Percentiles rank a stretch among this genome's conserved stretches.
These are phyloP conservation scores for Lindbergichthys nudifrons DNA, from an alignment of 2,797 vertebrate species.

Conservation along the genomic window DNA sequence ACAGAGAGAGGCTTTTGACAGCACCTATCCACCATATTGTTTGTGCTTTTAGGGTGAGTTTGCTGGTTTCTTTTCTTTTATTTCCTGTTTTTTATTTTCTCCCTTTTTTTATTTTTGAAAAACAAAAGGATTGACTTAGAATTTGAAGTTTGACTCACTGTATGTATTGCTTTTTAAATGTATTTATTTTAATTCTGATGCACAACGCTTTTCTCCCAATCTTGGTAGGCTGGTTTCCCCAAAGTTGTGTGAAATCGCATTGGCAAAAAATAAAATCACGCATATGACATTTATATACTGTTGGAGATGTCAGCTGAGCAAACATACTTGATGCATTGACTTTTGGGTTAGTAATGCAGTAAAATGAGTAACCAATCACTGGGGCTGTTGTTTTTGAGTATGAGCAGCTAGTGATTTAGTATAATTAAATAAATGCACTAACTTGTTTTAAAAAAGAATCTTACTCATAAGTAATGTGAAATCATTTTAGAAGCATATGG, in stretches of 20 bases:
- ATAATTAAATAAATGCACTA: slow-evolving; percentile 88
- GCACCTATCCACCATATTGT: slow-evolving; percentile 73
- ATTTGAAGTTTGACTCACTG: slow-evolving; percentile 84
- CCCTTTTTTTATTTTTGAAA: slow-evolving; percentile 51
- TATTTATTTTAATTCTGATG: slow-evolving; percentile 86
- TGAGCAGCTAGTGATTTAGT: slow-evolving; percentile 88
- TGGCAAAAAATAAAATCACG: slow-evolving; percentile 81
- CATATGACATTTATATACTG: slow-evolving; percentile 81
- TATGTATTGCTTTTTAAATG: slow-evolving; percentile 84
- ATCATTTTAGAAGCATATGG: slow-evolving; percentile 84
- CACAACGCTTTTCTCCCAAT: slow-evolving; percentile 81
- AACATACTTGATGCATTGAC: slow-evolving; percentile 84
- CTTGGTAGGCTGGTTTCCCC: slow-evolving; percentile 85
- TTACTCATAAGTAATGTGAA: slow-evolving; percentile 86
- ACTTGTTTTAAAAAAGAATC: slow-evolving; percentile 81
- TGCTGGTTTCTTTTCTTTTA: slow-evolving; percentile 53
- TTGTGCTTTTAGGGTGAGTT: slow-evolving; percentile 82
- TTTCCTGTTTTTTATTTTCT: slow-evolving; percentile 7
- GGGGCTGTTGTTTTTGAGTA: slow-evolving; percentile 79
- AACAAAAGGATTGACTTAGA: slow-evolving; percentile 77
- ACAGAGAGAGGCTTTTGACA: slow-evolving; percentile 68
- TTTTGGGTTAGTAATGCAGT: slow-evolving; percentile 84
- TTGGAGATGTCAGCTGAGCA: slow-evolving; percentile 80
- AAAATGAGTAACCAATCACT: slow-evolving; percentile 84
- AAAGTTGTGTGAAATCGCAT: slow-evolving; percentile 86